Percentiles rank a stretch among this genome's conserved stretches.
phyloP scores from a whole-genome alignment of 1,140 invertebrate genomes.

The Aradophagus sp. region DNA sequence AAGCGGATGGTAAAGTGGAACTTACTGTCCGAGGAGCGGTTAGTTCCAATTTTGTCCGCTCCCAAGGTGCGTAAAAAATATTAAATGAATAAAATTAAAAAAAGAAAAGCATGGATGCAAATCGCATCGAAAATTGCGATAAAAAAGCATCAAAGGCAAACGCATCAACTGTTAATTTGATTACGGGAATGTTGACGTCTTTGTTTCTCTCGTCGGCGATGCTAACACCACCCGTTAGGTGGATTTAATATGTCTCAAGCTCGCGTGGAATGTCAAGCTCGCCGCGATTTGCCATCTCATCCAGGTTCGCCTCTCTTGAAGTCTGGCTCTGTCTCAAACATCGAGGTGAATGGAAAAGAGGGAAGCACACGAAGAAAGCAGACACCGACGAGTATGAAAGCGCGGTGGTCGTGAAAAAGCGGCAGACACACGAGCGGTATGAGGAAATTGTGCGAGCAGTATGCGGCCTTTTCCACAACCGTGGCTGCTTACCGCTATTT shows the following conservation, averaged over 20 bases:
- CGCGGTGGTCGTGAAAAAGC: constrained; percentile 4
- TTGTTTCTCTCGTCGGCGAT: too few species aligned
- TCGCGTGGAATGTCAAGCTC: constrained; percentile 20
- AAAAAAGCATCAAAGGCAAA: too few species aligned
- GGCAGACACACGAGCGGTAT: neutral
- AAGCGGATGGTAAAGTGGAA: too few species aligned
- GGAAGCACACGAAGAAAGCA: constrained; percentile 9
- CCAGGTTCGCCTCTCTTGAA: constrained; percentile 8
- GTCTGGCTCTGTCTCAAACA: constrained; percentile 6
- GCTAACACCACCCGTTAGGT: constrained; percentile 7
- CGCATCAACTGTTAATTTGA: too few species aligned
- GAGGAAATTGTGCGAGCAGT: constrained; percentile 30
- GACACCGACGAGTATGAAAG: constrained; percentile 9
- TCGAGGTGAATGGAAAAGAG: constrained; percentile 12
- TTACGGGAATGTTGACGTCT: too few species aligned
- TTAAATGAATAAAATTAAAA: too few species aligned
- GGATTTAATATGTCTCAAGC: constrained; percentile 17
- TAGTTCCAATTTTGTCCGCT: too few species aligned
- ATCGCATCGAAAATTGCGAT: too few species aligned
- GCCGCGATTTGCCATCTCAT: constrained; percentile 13
- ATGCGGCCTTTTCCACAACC: constrained; percentile 24
- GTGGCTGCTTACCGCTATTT: too few species aligned
- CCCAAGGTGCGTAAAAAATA: too few species aligned
- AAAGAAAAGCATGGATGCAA: too few species aligned
- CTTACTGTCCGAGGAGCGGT: too few species aligned